Evolutionary conservation across 2,888 invertebrate genomes (phyloP), one percentile per base, ranked within the genome.

Genomic region (Plagodis pulveraria): DNA sequence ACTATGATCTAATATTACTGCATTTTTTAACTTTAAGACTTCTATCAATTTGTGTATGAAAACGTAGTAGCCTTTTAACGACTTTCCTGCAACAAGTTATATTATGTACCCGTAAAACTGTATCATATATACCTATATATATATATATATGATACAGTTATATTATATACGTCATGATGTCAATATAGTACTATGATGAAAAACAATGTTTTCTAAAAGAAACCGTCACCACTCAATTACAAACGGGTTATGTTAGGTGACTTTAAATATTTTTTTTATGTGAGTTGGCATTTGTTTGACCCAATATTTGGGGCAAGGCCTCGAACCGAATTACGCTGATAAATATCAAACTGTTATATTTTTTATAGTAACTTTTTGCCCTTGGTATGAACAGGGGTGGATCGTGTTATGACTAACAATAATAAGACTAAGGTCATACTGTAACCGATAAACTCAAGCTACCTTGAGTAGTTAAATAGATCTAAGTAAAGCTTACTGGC

Each of bases 221-320:
- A 36, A 40, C 10, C 10, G 5, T 5, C 40, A 40, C 5, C 10
- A 40, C 2, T 40, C 10, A 40, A 40, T 40, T 40, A 40, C 10
- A 40, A 36, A 36, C 38, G 12, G n/a, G 34, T 38, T 40, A 11
- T 47, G 55, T 40, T 42, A 55, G n/a, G 42, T 10, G 50, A 44
- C 43, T 51, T 58, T 64, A 61, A 62, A 62, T 22, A 22, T 22
- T 56, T 63, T 57, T 70, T 63, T 69, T 61, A 69, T 63, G 63
- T 61, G 56, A 61, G 56, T 66, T 73, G 72, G 73, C 76, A 78
- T 86, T 83, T 77, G 69, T 76, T 78, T 74, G 79, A 78, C 78
- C 79, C 69, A 65, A 80, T 78, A 87, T 83, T 79, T 74, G 72
- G 87, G 80, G 71, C 87, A 83, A 82, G 88, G 87, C 67, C 77